These are phyloP conservation scores for Pempheris klunzingeri DNA, from an alignment of 2,797 vertebrate species.

Conservation along the genomic window DNA sequence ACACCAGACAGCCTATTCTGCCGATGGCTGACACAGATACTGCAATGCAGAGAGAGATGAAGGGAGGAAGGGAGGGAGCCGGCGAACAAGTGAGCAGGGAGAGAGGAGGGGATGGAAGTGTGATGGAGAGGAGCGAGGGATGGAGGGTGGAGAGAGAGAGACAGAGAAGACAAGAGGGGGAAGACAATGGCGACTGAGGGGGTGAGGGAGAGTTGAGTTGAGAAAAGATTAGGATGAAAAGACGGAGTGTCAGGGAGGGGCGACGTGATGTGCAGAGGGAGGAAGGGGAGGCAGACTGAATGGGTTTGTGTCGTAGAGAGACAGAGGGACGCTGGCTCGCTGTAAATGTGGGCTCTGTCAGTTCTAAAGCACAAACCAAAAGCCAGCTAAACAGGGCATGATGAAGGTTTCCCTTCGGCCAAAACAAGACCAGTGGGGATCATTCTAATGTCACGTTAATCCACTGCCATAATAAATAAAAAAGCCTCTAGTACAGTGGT, in stretches of 20 bases:
- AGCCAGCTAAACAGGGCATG: background rate
- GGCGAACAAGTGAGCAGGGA: constrained; percentile 18
- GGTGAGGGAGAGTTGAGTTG: constrained; percentile 26
- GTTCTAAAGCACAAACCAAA: background rate
- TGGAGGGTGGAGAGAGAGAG: constrained; percentile 6
- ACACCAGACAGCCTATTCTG: constrained; percentile 62
- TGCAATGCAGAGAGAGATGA: constrained; percentile 81
- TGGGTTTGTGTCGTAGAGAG: constrained; percentile 3
- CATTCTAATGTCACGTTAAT: background rate
- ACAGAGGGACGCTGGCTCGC: background rate
- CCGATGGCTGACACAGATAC: constrained; percentile 83
- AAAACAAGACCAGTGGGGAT: background rate
- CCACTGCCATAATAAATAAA: background rate
- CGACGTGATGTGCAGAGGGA: background rate
- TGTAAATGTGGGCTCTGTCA: constrained; percentile 7
- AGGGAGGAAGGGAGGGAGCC: constrained; percentile 49
- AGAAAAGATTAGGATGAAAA: constrained; percentile 3
- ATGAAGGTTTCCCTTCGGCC: background rate
- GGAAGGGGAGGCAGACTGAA: constrained; percentile 18
- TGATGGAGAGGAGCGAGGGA: background rate
- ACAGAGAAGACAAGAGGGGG: background rate
- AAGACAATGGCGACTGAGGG: constrained; percentile 11
- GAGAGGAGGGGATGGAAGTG: constrained; percentile 19
- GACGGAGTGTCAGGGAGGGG: constrained; percentile 17
- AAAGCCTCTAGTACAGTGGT: background rate